These are phyloP conservation scores for Calliscelio sp. DNA, from an alignment of 2,888 invertebrate species.

Conservation along the genomic window DNA sequence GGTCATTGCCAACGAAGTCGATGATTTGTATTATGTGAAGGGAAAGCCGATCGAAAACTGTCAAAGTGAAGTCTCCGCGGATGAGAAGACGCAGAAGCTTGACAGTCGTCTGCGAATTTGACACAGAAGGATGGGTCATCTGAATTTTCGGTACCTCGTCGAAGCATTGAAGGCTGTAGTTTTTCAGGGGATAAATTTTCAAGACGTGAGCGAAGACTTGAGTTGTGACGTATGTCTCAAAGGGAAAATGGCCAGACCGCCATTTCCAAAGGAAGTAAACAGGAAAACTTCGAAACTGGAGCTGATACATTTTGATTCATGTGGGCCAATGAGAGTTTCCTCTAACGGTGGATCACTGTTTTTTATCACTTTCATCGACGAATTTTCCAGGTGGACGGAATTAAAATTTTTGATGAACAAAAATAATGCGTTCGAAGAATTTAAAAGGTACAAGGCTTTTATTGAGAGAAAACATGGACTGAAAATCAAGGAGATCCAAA, in stretches of 20 bases:
- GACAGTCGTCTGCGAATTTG: neutral
- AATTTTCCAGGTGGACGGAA: conserved; percentile 72
- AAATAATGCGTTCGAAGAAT: conserved; percentile 56
- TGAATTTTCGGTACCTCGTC: conserved; percentile 64
- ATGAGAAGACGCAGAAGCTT: neutral
- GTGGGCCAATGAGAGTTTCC: conserved; percentile 73
- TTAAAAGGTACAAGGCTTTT: conserved; percentile 24
- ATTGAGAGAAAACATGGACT: neutral
- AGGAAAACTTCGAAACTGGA: no score
- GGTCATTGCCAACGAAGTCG: neutral
- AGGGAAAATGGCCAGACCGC: conserved; percentile 31
- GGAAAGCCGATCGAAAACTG: neutral
- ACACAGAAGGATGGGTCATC: conserved; percentile 59
- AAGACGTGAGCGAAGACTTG: neutral
- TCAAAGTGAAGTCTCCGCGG: neutral
- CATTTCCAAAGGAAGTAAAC: conserved; percentile 39
- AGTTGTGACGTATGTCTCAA: conserved; percentile 40
- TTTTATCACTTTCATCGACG: conserved; percentile 77
- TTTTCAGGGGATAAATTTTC: conserved; percentile 14
- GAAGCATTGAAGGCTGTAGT: conserved; percentile 38
- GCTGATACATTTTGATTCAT: conserved; percentile 76
- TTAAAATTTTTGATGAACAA: conserved; percentile 69
- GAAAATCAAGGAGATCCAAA: neutral
- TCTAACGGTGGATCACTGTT: conserved; percentile 71
- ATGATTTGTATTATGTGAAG: conserved; percentile 19